These are phyloP conservation scores for Drosophila pallidifrons DNA, from an alignment of 1,140 invertebrate genomes.

Conservation along the genomic window DNA sequence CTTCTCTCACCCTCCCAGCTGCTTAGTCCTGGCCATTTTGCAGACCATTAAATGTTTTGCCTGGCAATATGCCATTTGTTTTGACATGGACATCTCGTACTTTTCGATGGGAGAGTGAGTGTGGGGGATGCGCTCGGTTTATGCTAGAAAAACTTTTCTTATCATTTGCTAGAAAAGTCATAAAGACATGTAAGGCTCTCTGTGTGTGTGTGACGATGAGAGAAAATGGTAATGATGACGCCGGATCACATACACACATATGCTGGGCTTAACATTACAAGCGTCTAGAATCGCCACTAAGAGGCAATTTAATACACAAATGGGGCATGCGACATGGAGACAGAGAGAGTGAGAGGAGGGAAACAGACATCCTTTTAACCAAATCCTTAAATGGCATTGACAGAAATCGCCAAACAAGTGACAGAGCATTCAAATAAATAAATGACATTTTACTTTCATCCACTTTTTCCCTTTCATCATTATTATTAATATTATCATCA, in stretches of 20 bases:
- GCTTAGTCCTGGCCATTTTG: slow-evolving; percentile 59
- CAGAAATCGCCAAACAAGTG: slow-evolving; percentile 7
- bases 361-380: neutral
- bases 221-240: slow-evolving; percentile 79
- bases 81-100: slow-evolving; percentile 63
- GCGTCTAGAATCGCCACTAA: slow-evolving; percentile 36
- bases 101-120: neutral
- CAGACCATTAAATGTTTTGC: slow-evolving; percentile 82
- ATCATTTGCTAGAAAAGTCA: slow-evolving; percentile 75
- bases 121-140: slow-evolving; percentile 23
- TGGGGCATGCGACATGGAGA: neutral
- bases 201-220: slow-evolving; percentile 54
- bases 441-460: slow-evolving; percentile 20
- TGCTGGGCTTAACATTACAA: slow-evolving; percentile 59
- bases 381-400: slow-evolving; percentile 26
- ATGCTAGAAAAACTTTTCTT: slow-evolving; percentile 71
- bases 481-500: neutral
- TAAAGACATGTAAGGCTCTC: slow-evolving; percentile 58
- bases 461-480: neutral
- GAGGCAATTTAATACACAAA: slow-evolving; percentile 39
- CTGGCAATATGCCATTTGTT: slow-evolving; percentile 82
- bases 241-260: slow-evolving; percentile 57
- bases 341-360: neutral
- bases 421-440: slow-evolving; percentile 22
- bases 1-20: neutral